phyloP scores from a whole-genome alignment of 2,797 vertebrate species.

The Garrulus glandarius region DNA sequence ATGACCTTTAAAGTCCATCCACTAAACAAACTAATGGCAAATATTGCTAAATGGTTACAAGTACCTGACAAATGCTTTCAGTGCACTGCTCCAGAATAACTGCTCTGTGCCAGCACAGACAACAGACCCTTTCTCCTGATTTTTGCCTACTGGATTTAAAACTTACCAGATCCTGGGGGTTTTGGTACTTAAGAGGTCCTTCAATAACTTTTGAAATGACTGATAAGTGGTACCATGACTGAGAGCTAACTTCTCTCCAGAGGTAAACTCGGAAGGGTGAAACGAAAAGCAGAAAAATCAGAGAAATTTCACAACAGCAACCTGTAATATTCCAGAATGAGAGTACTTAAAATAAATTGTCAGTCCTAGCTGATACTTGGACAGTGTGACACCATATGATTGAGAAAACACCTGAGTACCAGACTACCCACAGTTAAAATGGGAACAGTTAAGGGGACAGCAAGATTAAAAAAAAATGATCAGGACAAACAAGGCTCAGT shows the following conservation, averaged over 20 bases:
- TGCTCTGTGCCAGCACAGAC: not conserved
- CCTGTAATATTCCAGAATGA: not conserved
- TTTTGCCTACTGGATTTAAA: not conserved
- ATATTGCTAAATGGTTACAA: not conserved
- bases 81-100: not conserved
- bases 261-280: not conserved
- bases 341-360: not conserved
- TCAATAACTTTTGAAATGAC: not conserved
- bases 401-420: not conserved
- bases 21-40: not conserved
- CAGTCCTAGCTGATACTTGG: not conserved
- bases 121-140: not conserved
- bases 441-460: not conserved
- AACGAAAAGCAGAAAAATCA: not conserved
- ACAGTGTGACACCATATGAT: fast-evolving
- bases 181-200: not conserved
- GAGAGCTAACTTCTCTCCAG: not conserved
- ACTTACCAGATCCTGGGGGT: fast-evolving
- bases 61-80: not conserved
- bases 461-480: not conserved
- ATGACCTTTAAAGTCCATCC: not conserved
- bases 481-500: not conserved
- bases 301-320: not conserved
- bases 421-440: not conserved
- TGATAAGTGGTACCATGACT: not conserved